Conservation (phyloP, 2,888 invertebrate genomes). For the Aphodius sticticus region DNA sequence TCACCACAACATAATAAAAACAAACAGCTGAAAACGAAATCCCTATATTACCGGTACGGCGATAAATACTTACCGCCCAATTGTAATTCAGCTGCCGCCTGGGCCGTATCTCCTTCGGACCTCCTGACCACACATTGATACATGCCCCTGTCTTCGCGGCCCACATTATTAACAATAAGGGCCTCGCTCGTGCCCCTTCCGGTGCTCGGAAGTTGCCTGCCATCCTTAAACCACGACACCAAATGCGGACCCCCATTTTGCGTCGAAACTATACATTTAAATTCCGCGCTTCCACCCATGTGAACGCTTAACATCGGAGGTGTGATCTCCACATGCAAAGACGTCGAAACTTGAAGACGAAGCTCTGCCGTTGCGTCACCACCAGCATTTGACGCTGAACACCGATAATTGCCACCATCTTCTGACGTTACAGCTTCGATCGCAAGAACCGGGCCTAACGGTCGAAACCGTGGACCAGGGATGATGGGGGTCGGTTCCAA, state of each 20-base stretch:
- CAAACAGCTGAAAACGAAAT: background rate
- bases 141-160: slow-evolving; percentile 78
- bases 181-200: slow-evolving; percentile 71
- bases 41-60: background rate
- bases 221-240: slow-evolving; percentile 69
- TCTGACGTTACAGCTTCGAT: slow-evolving; percentile 76
- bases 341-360: slow-evolving; percentile 70
- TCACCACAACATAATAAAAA: background rate
- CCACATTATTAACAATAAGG: slow-evolving; percentile 71
- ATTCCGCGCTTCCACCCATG: slow-evolving; percentile 77
- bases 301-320: slow-evolving; percentile 75
- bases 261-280: slow-evolving; percentile 68
- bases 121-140: slow-evolving; percentile 78
- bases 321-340: slow-evolving; percentile 72
- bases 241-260: slow-evolving; percentile 63
- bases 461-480: slow-evolving; percentile 70
- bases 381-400: slow-evolving; percentile 73
- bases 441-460: slow-evolving; percentile 73
- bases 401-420: slow-evolving; percentile 73
- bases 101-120: slow-evolving; percentile 77
- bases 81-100: slow-evolving; percentile 78
- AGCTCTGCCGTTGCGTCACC: slow-evolving; percentile 76
- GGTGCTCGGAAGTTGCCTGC: slow-evolving; percentile 71
- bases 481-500: slow-evolving; percentile 70
- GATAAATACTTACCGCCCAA: slow-evolving; percentile 66